Percentiles rank a stretch among this genome's conserved stretches.
Conservation (phyloP, 2,797 vertebrate genomes). For the Buphagus erythrorhynchus region DNA sequence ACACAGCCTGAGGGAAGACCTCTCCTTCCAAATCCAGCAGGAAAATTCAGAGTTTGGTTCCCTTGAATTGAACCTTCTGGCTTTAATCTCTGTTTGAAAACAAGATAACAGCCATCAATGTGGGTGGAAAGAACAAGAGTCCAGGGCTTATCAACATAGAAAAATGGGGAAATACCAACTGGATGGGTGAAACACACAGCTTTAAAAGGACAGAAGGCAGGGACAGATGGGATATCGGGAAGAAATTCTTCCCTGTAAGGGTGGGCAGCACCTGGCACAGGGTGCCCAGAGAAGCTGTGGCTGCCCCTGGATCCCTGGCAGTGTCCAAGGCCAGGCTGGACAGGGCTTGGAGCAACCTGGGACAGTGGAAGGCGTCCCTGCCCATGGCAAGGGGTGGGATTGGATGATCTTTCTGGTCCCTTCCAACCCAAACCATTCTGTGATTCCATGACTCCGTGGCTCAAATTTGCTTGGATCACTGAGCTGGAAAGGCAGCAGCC, state of each 20-base stretch:
- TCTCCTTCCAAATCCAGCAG: not conserved
- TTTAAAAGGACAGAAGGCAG: not conserved
- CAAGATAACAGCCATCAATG: not conserved
- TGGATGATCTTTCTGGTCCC: not conserved
- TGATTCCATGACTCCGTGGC: not conserved
- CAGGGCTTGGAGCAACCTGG: rapidly evolving
- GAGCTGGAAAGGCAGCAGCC: not conserved
- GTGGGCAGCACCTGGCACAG: rapidly evolving
- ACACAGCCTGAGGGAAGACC: not conserved
- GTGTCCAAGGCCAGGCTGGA: not conserved
- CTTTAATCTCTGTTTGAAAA: not conserved
- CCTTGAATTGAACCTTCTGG: not conserved
- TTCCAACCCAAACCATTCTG: not conserved
- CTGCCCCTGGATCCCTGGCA: not conserved
- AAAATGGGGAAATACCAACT: not conserved
- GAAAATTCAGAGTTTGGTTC: not conserved
- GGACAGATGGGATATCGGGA: not conserved
- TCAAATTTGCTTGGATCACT: not conserved
- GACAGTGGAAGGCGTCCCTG: not conserved
- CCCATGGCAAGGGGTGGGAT: rapidly evolving
- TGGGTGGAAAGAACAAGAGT: not conserved
- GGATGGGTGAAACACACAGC: not conserved
- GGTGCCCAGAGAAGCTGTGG: not conserved
- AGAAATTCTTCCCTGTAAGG: not conserved
- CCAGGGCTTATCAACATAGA: not conserved